Evolutionary conservation across 2,113 vertebrate species (phyloP).

Genomic region (Cepphus grylle): DNA sequence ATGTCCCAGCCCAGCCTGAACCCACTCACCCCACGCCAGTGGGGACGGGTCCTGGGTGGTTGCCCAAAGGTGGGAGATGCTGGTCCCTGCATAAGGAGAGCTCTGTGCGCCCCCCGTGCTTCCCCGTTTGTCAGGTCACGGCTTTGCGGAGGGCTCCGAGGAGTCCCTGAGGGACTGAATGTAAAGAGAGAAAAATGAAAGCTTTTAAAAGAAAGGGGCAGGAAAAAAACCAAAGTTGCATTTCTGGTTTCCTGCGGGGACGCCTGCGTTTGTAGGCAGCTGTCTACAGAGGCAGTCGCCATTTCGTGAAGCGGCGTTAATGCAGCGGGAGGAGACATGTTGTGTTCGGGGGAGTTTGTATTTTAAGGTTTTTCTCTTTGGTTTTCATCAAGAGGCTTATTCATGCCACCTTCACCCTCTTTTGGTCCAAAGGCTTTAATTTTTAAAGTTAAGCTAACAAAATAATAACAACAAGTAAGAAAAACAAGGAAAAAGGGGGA

Average conservation of each 20-base stretch:
- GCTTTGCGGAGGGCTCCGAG: neutral
- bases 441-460: neutral
- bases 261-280: neutral
- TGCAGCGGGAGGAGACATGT: constrained; percentile 29
- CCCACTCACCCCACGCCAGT: neutral
- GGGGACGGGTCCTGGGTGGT: neutral
- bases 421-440: neutral
- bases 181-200: neutral
- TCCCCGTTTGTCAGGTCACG: neutral
- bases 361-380: neutral
- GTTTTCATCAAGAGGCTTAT: neutral
- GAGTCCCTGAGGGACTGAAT: neutral
- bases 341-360: neutral
- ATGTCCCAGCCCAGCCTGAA: neutral
- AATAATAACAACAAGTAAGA: neutral
- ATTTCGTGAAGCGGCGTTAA: constrained; percentile 19
- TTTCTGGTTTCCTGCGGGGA: neutral
- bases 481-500: neutral
- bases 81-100: neutral
- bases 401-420: neutral
- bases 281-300: constrained; percentile 16
- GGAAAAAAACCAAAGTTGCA: no score
- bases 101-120: fast-evolving
- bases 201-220: neutral
- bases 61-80: neutral